These are phyloP conservation scores for Gastracanthus pulcherrimus DNA, from an alignment of 2,888 invertebrate species.

Conservation along the genomic window DNA sequence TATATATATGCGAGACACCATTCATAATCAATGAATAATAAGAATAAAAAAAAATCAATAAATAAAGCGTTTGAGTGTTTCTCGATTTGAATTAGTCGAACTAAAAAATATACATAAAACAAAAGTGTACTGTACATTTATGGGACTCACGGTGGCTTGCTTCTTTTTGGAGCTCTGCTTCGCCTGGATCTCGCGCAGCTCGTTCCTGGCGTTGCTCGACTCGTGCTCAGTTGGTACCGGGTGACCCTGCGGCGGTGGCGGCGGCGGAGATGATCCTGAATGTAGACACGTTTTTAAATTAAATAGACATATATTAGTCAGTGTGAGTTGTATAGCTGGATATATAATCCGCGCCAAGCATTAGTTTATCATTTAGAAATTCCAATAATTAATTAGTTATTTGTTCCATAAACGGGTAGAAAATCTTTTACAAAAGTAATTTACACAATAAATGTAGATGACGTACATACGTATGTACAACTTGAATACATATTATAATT, in stretches of 20 bases:
- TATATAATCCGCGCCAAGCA: background rate
- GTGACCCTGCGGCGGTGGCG: constrained; percentile 67
- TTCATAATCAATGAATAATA: constrained; percentile 67
- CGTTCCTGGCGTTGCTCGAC: constrained; percentile 85
- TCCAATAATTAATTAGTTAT: no score
- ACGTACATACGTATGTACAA: no score
- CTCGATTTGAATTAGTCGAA: constrained; percentile 52
- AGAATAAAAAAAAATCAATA: constrained; percentile 60
- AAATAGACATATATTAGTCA: no score
- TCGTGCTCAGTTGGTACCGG: constrained; percentile 76
- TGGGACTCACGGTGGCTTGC: constrained; percentile 79
- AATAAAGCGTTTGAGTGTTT: constrained; percentile 39
- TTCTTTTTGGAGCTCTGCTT: constrained; percentile 79
- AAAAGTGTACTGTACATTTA: constrained; percentile 73
- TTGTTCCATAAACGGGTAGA: no score
- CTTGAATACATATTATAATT: no score
- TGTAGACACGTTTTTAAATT: background rate
- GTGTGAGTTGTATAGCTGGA: no score
- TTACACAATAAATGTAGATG: no score
- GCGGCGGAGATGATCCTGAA: constrained; percentile 70
- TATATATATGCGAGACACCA: constrained; percentile 46
- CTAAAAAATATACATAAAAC: constrained; percentile 63
- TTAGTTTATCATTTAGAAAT: background rate
- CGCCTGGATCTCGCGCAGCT: constrained; percentile 83
- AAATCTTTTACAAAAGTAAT: no score